These are phyloP conservation scores for Amaurobius ferox DNA, from an alignment of 2,888 invertebrate species.

Conservation along the genomic window DNA sequence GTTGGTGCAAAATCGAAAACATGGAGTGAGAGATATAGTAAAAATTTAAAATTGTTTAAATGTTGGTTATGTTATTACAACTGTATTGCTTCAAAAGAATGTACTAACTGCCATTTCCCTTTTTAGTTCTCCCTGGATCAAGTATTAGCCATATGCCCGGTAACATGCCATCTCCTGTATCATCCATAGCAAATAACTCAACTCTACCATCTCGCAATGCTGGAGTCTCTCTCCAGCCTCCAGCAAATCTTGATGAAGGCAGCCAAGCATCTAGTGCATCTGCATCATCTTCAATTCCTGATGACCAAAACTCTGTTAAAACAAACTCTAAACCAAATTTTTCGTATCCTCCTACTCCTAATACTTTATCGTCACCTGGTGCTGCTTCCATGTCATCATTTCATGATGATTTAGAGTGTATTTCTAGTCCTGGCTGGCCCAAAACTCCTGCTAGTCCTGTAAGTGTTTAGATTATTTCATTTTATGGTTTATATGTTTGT, in stretches of 20 bases:
- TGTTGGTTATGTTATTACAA: too few relatives aligned
- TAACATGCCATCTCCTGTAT: conserved; percentile 56
- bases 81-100: too few relatives aligned
- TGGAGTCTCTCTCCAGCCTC: conserved; percentile 67
- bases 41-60: too few relatives aligned
- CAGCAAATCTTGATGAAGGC: conserved; percentile 79
- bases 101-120: too few relatives aligned
- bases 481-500: too few relatives aligned
- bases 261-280: conserved; percentile 86
- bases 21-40: too few relatives aligned
- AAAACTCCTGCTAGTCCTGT: conserved; percentile 95
- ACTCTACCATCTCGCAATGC: conserved; percentile 37
- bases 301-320: conserved; percentile 64
- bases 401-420: conserved; percentile 84
- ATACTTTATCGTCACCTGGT: conserved; percentile 90
- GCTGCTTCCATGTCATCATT: conserved; percentile 86
- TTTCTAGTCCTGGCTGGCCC: conserved; percentile 86
- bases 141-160: conserved; percentile 35
- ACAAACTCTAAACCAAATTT: conserved; percentile 75
- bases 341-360: conserved; percentile 88
- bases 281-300: conserved; percentile 66
- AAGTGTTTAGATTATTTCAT: too few relatives aligned
- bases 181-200: conserved; percentile 56
- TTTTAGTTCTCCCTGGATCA: conserved; percentile 59
- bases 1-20: too few relatives aligned